Percentiles rank a stretch among this genome's conserved stretches.
phyloP scores from a whole-genome alignment of 2,888 invertebrate species.

The Steromphala cineraria region DNA sequence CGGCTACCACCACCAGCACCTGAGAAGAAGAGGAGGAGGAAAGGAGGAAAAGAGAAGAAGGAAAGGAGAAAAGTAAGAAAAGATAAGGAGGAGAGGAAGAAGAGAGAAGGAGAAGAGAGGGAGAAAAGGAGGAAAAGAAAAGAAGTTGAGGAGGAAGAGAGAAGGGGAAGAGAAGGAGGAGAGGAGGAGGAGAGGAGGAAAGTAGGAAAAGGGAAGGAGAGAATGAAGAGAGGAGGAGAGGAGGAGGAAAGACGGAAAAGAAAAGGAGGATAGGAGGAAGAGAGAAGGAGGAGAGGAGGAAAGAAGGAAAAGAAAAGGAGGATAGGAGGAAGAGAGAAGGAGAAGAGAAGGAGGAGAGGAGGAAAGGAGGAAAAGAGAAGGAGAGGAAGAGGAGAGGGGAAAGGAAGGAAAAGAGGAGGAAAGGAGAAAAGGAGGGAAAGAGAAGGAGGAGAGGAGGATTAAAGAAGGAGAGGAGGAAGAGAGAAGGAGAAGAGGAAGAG shows the following conservation, averaged over 20 bases:
- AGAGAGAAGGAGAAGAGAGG: too few species aligned
- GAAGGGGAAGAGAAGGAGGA: not conserved
- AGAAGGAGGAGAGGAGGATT: not conserved
- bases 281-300: not conserved
- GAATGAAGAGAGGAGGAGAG: too few species aligned
- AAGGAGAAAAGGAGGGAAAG: not conserved
- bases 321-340: not conserved
- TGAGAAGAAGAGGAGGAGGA: too few species aligned
- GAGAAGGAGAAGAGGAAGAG: not conserved
- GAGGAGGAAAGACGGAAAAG: too few species aligned
- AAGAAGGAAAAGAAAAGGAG: too few species aligned
- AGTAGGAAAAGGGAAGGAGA: too few species aligned
- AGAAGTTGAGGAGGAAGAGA: not conserved
- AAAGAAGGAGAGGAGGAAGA: not conserved
- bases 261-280: too few species aligned
- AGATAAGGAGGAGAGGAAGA: too few species aligned
- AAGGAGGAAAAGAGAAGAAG: not conserved
- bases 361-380: not conserved
- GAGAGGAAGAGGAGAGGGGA: not conserved
- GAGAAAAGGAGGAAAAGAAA: not conserved
- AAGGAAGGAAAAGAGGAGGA: not conserved
- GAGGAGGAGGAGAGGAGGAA: not conserved
- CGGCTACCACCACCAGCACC: too few species aligned
- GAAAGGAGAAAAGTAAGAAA: too few species aligned
- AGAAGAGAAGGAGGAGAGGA: not conserved